These are phyloP conservation scores for Lagria hirta DNA, from an alignment of 2,888 invertebrate genomes.

Conservation along the genomic window DNA sequence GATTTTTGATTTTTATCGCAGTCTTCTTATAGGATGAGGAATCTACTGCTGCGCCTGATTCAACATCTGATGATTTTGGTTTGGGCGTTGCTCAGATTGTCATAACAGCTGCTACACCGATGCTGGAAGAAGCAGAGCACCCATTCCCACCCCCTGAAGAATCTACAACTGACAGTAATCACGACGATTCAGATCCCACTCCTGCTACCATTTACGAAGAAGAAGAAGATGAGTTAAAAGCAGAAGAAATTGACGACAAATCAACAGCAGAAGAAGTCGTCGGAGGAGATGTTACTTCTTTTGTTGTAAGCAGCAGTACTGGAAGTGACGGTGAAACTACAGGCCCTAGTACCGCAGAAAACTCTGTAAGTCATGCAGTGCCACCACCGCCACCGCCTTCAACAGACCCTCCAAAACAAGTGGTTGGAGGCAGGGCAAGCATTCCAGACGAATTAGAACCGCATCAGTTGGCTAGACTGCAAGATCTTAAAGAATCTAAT, in stretches of 20 bases:
- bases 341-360: constrained; percentile 64
- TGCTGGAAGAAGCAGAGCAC: constrained; percentile 82
- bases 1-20: no score
- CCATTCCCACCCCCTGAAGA: constrained; percentile 69
- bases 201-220: constrained; percentile 28
- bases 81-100: constrained; percentile 87
- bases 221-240: constrained; percentile 24
- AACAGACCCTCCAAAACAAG: constrained; percentile 63
- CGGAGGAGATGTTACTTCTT: constrained; percentile 63
- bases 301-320: constrained; percentile 66
- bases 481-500: constrained; percentile 88
- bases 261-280: constrained; percentile 59
- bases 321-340: constrained; percentile 68
- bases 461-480: constrained; percentile 83
- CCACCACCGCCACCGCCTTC: constrained; percentile 47
- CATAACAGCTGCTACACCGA: constrained; percentile 91
- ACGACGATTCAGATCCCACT: constrained; percentile 26
- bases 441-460: constrained; percentile 89
- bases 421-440: constrained; percentile 77
- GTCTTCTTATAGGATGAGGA: constrained; percentile 18
- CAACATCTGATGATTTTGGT: constrained; percentile 60
- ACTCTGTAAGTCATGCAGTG: constrained; percentile 59
- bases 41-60: constrained; percentile 1
- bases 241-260: constrained; percentile 34
- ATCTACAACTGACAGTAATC: constrained; percentile 43